phyloP scores from a whole-genome alignment of 2,797 vertebrate genomes.

The Enteromius afrohamiltoni region DNA sequence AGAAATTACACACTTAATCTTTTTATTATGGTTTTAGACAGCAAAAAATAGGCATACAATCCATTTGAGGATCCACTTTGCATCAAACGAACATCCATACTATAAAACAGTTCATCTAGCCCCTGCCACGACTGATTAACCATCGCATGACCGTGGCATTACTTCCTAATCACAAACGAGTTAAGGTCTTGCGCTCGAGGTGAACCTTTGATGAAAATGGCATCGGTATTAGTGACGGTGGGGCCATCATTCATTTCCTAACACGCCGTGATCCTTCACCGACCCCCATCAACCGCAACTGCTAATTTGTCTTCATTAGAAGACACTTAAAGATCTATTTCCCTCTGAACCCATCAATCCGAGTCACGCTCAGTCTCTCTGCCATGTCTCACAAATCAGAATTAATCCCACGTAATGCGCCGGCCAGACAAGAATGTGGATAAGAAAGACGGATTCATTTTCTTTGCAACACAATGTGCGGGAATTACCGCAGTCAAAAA shows the following conservation, averaged over 20 bases:
- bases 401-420: slow-evolving; percentile 56
- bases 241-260: slow-evolving; percentile 51
- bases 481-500: slow-evolving; percentile 42
- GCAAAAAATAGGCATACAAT: neutral
- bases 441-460: slow-evolving; percentile 54
- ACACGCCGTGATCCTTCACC: slow-evolving; percentile 40
- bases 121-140: neutral
- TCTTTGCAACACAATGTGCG: slow-evolving; percentile 38
- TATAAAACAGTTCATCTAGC: neutral
- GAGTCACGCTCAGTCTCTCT: slow-evolving; percentile 18
- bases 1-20: neutral
- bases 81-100: neutral
- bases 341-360: slow-evolving; percentile 52
- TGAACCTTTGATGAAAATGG: slow-evolving; percentile 39
- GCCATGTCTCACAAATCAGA: slow-evolving; percentile 52
- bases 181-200: neutral
- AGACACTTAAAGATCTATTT: slow-evolving; percentile 44
- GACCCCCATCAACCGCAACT: slow-evolving; percentile 47
- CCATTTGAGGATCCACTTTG: neutral
- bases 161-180: slow-evolving; percentile 9
- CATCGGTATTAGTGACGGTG: slow-evolving; percentile 22
- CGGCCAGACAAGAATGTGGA: slow-evolving; percentile 41
- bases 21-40: neutral
- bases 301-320: slow-evolving; percentile 62
- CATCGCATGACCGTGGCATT: neutral